Evolutionary conservation across 2,888 invertebrate genomes (phyloP), one percentile per base, ranked within the genome.

Genomic region (Cyrtodaria siliqua): DNA sequence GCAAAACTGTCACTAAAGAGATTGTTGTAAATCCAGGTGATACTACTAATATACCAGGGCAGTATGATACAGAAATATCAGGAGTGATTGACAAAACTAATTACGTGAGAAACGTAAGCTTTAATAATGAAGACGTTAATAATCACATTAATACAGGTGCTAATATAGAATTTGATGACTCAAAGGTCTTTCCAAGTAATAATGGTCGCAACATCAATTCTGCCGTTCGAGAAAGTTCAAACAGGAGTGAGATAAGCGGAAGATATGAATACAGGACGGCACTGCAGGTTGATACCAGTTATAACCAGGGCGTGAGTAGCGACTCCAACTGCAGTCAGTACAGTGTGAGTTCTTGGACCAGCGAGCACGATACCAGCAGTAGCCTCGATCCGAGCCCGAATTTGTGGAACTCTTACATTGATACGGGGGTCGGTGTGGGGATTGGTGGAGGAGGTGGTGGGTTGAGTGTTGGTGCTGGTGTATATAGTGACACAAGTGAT

Each of bases 251-350:
- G 6, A 9, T 44, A 44, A 18, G 23, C 24, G 42, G n/a, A 2
- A 63, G 53, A 23, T 12, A 49, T 18, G 78, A 78, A 49, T 78
- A 78, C 50, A 33, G 72, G 18, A 78, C 69, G 3, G 78, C 72
- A 23, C 61, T 78, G 8, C 69, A 78, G 33, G 78, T 78, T 6
- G 78, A 78, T 47, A 78, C 78, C 1, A 78, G 78, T 49, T 78
- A 78, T 38, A 72, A 72, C 16, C 59, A 72, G 1, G 78, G 78
- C 8, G 72, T 78, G 2, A 78, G 78, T 27, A 78, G 78, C 59
- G 78, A 78, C 38, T 78, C 78, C n/a, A 78, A 78, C 56, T 78
- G 78, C 56, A 78, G 78, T 49, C 78, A 78, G 52, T 78, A 78
- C 53, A 78, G 78, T 44, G 66, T 61, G 16, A 78, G 72, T 55